Evolutionary conservation across 2,797 vertebrate species (phyloP).

Genomic region (Loriculus beryllinus): DNA sequence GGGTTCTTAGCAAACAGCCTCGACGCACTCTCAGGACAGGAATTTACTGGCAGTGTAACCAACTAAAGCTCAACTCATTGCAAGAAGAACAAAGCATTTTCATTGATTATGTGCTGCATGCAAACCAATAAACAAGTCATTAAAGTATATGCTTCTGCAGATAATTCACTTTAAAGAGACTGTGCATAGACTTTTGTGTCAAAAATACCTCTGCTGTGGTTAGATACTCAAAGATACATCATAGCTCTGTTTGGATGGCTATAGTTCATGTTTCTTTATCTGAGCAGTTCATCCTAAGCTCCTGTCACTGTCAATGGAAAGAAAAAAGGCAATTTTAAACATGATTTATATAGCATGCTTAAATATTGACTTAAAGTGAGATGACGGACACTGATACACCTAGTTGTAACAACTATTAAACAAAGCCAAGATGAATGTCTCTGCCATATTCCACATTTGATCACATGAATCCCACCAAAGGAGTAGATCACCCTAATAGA

Average conservation of each 20-base stretch:
- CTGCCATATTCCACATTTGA: not conserved
- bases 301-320: not conserved
- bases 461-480: not conserved
- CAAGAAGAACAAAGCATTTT: not conserved
- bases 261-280: rapidly evolving
- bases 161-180: not conserved
- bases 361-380: not conserved
- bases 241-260: not conserved
- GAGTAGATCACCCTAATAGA: not conserved
- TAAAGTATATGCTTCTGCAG: not conserved
- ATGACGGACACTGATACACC: not conserved
- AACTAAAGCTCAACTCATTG: not conserved
- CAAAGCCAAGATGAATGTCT: not conserved
- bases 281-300: not conserved
- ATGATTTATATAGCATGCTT: not conserved
- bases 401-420: not conserved
- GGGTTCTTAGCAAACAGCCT: not conserved
- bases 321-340: not conserved
- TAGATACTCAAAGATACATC: not conserved
- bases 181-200: not conserved
- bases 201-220: not conserved
- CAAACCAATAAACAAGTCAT: not conserved
- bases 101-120: not conserved
- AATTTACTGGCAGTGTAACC: not conserved
- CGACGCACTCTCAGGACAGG: not conserved